Percentiles rank a stretch among this genome's conserved stretches.
Evolutionary conservation across 2,113 vertebrate species (phyloP).

Genomic region (Zapus hudsonius): DNA sequence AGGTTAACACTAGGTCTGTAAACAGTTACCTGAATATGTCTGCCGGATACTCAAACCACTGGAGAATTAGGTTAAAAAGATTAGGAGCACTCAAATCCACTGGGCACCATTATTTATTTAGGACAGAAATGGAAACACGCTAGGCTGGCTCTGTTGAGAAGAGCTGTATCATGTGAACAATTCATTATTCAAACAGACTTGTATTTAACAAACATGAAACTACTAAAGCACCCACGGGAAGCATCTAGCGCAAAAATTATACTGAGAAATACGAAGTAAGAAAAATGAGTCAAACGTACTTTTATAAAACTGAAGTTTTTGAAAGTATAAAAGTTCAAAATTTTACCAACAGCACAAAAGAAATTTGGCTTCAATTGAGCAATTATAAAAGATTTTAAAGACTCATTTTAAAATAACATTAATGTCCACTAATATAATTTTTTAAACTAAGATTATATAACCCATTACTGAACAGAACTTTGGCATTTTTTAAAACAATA

Average conservation of each 20-base stretch:
- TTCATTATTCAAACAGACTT: background rate
- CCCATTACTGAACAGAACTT: background rate
- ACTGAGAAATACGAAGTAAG: constrained; percentile 5
- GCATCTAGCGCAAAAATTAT: constrained; percentile 8
- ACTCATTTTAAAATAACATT: background rate
- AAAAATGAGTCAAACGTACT: background rate
- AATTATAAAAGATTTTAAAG: too few species aligned
- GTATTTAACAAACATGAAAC: background rate
- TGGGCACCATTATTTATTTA: background rate
- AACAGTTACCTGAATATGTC: background rate
- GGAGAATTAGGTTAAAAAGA: background rate
- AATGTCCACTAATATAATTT: background rate
- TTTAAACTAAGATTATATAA: background rate
- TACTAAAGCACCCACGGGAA: background rate
- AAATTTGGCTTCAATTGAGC: too few species aligned
- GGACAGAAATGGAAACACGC: background rate
- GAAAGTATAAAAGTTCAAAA: too few species aligned
- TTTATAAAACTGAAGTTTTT: too few species aligned
- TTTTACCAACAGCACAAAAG: too few species aligned
- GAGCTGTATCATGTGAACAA: background rate
- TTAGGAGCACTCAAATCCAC: background rate
- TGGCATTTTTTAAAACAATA: background rate
- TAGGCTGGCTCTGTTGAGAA: background rate
- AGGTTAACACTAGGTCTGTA: background rate
- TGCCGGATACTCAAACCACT: background rate